Evolutionary conservation across 2,113 vertebrate species (phyloP).

Genomic region (Brachyhypopomus gauderio): DNA sequence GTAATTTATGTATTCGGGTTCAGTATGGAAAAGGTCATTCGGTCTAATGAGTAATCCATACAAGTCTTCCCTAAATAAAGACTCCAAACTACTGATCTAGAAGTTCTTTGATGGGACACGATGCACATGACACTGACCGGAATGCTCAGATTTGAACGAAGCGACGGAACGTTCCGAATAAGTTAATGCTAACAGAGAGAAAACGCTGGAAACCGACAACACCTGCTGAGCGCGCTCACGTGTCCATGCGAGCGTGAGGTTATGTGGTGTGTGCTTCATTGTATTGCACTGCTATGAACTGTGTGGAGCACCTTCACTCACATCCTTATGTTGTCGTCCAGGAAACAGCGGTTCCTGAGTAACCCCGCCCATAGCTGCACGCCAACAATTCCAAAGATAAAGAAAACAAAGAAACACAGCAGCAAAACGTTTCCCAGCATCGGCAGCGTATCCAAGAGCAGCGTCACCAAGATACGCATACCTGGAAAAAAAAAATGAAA

Average conservation of each 20-base stretch:
- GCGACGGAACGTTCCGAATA: background rate
- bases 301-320: background rate
- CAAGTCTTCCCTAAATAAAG: background rate
- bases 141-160: background rate
- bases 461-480: slow-evolving; percentile 54
- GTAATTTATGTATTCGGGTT: background rate
- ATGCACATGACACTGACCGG: background rate
- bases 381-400: slow-evolving; percentile 53
- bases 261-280: background rate
- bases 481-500: slow-evolving; percentile 16
- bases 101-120: background rate
- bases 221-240: background rate
- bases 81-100: background rate
- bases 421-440: slow-evolving; percentile 57
- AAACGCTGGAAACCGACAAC: background rate
- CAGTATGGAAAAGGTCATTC: background rate
- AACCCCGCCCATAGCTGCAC: slow-evolving; percentile 55
- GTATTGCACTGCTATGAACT: background rate
- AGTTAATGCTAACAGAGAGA: background rate
- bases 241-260: background rate
- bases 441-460: slow-evolving; percentile 52
- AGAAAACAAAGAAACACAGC: slow-evolving; percentile 52
- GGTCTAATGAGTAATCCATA: background rate
- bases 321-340: slow-evolving; percentile 29
- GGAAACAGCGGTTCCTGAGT: slow-evolving; percentile 53